Evolutionary conservation across 2,888 invertebrate genomes (phyloP), one percentile per base, ranked within the genome.

Genomic region (Dorcus parallelipipedus): DNA sequence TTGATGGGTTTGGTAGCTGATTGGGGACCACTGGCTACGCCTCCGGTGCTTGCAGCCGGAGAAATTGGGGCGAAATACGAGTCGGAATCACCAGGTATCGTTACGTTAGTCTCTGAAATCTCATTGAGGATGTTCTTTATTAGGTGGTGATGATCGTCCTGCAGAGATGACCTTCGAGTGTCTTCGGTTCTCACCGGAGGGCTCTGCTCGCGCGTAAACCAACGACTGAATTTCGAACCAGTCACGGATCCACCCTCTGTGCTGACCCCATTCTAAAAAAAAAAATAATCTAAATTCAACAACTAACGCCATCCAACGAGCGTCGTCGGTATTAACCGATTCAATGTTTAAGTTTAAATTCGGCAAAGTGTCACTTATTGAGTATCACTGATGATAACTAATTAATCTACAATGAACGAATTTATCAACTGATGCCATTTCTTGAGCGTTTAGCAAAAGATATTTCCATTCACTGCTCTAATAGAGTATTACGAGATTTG

Each of bases 171-270:
- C 39, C 84, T 77, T 17, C 83, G 78, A 58, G 74, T 73, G 33
- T 68, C 81, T 81, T 58, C 81, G 78, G 9, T 64, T 54, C 73
- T 65, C 55, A 52, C 60, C 55, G 62, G 59, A 39, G 56, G 68
- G 72, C 33, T 69, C 64, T 57, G 76, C 66, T 88, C 87, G 50
- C 85, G 82, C 45, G 84, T 86, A 81, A 95, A 95, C 89, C 92
- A 91, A 63, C 86, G 87, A 72, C 88, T 90, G 77, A 91, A 91
- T 20, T 90, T 82, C 20, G 91, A 91, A 63, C 87, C 85, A 49
- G 80, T 75, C 23, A 78, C 76, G 40, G 78, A 77, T 45, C 78
- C 81, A 20, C 84, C 80, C 49, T 83, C 80, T 53, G 81, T 79
- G 49, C 86, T 88, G 49, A 83, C 81, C 39, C 88, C 89, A 74